Base-by-base conservation (phyloP, 2,113 vertebrate species). In the Tor tambroides region DNA sequence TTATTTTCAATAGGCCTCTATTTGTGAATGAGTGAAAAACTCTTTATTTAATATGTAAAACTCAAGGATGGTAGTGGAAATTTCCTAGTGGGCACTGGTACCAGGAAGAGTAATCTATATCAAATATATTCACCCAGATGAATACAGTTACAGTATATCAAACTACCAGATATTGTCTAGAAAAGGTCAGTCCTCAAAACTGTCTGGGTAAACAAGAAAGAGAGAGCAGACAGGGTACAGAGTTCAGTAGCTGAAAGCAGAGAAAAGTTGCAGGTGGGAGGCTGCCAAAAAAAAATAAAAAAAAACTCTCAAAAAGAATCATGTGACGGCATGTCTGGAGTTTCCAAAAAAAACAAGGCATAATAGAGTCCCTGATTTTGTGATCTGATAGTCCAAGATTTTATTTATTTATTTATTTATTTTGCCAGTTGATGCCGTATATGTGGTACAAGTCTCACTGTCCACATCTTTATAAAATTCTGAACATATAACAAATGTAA, bases 251-350 rank as follows among this genome's bases (percentile, higher is more conserved):
- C 2, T 8, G 9, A 23, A 35, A 23, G 23, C 35, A 74, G 71
- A 41, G 10, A 5, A 72, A 41, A 72, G 35, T 19, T 41, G 21
- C 21, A 41, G 19, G 38, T 74, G 35, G 32, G 3, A 41, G 35
- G 71, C 41, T n/a, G 71, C 21, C 35, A n/a, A n/a, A n/a, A n/a
- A 72, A 23, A 72, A 14, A 32, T 32, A 21, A 21, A 56, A 69
- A 69, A 30, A 17, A 15, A 15, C 0, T 15, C 63, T 67, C 63
- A 69, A 32, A 67, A 69, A 19, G 67, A 35, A 35, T 74, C 9
- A n/a, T n/a, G 69, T 72, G 35, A 74, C 35, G 71, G 71, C 69
- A 74, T 74, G 71, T 72, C 69, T 72, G 69, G 69, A 69, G 65
- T 69, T 69, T 32, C 12, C 65, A 35, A 69, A 9, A 69, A 69